Evolutionary conservation across 1,140 invertebrate species (phyloP).

Genomic region (Drosophila sucinea): DNA sequence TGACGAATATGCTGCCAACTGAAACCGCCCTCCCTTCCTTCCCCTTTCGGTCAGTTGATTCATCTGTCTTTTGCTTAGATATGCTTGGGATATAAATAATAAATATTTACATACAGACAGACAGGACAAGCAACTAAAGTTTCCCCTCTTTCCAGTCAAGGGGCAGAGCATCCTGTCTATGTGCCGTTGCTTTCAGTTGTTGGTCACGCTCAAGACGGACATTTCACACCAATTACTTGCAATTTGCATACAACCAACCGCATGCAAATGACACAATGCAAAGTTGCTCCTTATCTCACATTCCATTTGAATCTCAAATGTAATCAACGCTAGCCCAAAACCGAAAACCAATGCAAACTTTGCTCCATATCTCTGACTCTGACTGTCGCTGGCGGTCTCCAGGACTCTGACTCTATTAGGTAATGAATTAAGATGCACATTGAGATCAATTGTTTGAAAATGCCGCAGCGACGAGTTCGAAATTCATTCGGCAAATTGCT

Average conservation of each 20-base stretch:
- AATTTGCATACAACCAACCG: conserved; percentile 75
- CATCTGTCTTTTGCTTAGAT: conserved; percentile 35
- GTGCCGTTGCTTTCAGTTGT: conserved; percentile 20
- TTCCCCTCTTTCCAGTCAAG: not conserved
- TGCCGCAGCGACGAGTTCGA: conserved; percentile 42
- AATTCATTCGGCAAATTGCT: conserved; percentile 69
- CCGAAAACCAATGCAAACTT: conserved; percentile 58
- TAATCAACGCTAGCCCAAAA: conserved; percentile 59
- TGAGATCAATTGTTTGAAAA: conserved; percentile 76
- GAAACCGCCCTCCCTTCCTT: conserved; percentile 7
- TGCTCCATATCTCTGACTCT: conserved; percentile 16
- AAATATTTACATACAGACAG: conserved; percentile 37
- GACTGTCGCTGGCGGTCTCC: conserved; percentile 12
- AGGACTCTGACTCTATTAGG: conserved; percentile 60
- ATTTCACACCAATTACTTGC: conserved; percentile 80
- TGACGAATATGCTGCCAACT: conserved; percentile 46
- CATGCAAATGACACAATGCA: conserved; percentile 77
- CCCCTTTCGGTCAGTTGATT: conserved; percentile 9
- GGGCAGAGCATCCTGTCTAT: conserved; percentile 6
- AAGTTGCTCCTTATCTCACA: conserved; percentile 36
- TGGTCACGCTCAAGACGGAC: conserved; percentile 68
- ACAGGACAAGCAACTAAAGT: conserved; percentile 11
- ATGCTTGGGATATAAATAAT: conserved; percentile 69
- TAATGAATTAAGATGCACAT: conserved; percentile 77
- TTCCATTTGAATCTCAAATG: conserved; percentile 67